phyloP scores from a whole-genome alignment of 2,888 invertebrate species.

The Dynastes hyllus region DNA sequence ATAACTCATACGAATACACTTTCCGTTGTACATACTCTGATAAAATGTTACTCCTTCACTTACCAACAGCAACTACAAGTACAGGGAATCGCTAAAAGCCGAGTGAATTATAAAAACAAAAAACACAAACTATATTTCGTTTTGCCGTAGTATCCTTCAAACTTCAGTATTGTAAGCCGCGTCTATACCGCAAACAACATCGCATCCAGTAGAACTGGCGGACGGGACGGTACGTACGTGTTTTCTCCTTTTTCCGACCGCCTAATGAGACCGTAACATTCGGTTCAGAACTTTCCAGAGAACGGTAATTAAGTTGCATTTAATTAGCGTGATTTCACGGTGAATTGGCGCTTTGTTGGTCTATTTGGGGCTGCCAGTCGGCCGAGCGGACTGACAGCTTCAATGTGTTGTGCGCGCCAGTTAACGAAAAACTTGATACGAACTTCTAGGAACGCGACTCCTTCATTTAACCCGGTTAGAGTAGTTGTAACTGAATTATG shows the following conservation, averaged over 20 bases:
- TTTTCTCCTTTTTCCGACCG: background rate
- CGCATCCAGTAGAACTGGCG: background rate
- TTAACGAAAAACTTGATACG: background rate
- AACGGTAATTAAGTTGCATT: slow-evolving; percentile 24
- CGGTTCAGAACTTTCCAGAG: slow-evolving; percentile 18
- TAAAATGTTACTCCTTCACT: no score
- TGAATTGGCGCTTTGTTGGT: slow-evolving; percentile 16
- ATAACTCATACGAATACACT: no score
- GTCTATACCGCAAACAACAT: background rate
- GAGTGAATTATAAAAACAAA: background rate
- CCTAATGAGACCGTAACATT: slow-evolving; percentile 14
- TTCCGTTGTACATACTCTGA: no score
- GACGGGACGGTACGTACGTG: background rate
- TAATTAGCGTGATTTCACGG: slow-evolving; percentile 29
- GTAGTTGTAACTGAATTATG: background rate
- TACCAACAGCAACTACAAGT: background rate
- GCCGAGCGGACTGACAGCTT: background rate
- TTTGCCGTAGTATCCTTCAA: no score
- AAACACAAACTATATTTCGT: background rate
- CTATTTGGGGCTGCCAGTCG: background rate
- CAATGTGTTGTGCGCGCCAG: background rate
- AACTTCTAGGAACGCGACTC: background rate
- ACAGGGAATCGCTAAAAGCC: background rate
- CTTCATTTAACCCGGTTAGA: background rate
- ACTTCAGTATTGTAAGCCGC: no score